Evolutionary conservation across 1,140 invertebrate genomes (phyloP).

Genomic region (Solen grandis): DNA sequence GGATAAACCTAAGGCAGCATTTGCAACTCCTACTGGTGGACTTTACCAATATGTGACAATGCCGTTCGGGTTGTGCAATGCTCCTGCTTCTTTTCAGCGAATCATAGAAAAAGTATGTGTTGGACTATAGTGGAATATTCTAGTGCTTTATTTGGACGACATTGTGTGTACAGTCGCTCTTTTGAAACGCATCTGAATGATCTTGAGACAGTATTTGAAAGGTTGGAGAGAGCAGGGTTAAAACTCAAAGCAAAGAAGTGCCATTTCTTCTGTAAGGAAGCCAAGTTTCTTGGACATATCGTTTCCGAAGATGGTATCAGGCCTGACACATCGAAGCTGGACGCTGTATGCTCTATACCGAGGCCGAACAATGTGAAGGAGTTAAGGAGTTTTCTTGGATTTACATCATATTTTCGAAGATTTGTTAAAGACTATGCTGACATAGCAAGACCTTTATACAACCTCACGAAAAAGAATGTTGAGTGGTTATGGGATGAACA

Average conservation of each 20-base stretch:
- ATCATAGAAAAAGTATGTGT: constrained; percentile 62
- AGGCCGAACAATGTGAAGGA: constrained; percentile 1
- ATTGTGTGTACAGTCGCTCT: constrained; percentile 55
- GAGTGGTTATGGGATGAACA: constrained; percentile 12
- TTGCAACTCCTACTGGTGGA: constrained; percentile 57
- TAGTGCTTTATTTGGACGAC: constrained; percentile 65
- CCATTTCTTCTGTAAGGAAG: neutral
- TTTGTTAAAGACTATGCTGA: constrained; percentile 4
- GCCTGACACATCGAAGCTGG: constrained; percentile 1
- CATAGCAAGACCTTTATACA: constrained; percentile 24
- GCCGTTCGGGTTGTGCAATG: too few species aligned
- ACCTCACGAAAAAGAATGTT: constrained; percentile 21
- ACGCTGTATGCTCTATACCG: neutral
- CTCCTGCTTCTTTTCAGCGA: constrained; percentile 70
- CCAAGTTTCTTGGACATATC: constrained; percentile 15
- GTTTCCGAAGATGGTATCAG: constrained; percentile 8
- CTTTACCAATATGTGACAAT: constrained; percentile 65
- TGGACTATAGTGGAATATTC: constrained; percentile 51
- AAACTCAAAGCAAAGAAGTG: constrained; percentile 37
- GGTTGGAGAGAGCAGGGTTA: constrained; percentile 7
- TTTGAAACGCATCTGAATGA: constrained; percentile 58
- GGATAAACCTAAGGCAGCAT: constrained; percentile 75
- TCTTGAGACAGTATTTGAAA: constrained; percentile 57
- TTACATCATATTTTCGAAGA: constrained; percentile 23
- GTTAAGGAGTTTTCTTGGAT: constrained; percentile 6